Evolutionary conservation across 92 coral and sea anemone genomes (phyloP).

Genomic region (Epizoanthus illoricatus): DNA sequence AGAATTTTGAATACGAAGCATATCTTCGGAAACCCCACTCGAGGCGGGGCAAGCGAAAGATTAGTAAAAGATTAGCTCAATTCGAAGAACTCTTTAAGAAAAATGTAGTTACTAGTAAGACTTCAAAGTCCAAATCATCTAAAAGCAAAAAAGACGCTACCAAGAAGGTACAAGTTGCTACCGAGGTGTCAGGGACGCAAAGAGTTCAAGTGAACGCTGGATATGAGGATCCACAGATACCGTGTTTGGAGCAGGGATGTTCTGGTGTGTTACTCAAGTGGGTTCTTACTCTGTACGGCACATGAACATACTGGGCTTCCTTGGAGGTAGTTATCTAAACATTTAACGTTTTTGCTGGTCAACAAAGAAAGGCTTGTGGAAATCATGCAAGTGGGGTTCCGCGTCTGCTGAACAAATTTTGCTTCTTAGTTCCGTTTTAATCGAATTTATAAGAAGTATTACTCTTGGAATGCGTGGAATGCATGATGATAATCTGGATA

Average conservation of each 20-base stretch:
- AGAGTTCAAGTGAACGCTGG: slow-evolving; percentile 99
- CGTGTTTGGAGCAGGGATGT: slow-evolving; percentile 81
- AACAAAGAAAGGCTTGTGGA: background rate
- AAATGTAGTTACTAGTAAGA: slow-evolving; percentile 49
- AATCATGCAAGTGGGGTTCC: background rate
- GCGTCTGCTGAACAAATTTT: background rate
- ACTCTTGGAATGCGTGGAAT: slow-evolving; percentile 6
- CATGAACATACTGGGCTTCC: slow-evolving; percentile 23
- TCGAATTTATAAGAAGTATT: background rate
- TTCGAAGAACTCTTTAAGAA: slow-evolving; percentile 37
- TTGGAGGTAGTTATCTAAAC: background rate
- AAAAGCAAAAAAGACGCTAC: slow-evolving; percentile 56
- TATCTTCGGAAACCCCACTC: slow-evolving; percentile 32
- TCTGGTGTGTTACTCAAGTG: slow-evolving; percentile 87
- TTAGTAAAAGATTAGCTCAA: slow-evolving; percentile 27
- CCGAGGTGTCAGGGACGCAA: slow-evolving; percentile 88
- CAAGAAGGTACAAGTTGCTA: slow-evolving; percentile 93
- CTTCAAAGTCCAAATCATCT: slow-evolving; percentile 41
- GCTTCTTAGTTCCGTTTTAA: background rate
- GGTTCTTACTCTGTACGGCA: slow-evolving; percentile 90
- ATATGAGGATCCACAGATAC: slow-evolving; percentile 94
- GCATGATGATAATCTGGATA: background rate
- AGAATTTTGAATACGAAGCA: slow-evolving; percentile 37
- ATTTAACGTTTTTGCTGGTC: slow-evolving; percentile 16
- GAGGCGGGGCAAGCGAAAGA: background rate